Percentiles rank a stretch among this genome's conserved stretches.
These are phyloP conservation scores for Panthera uncia DNA, from an alignment of 2,113 vertebrate genomes.

Conservation along the genomic window DNA sequence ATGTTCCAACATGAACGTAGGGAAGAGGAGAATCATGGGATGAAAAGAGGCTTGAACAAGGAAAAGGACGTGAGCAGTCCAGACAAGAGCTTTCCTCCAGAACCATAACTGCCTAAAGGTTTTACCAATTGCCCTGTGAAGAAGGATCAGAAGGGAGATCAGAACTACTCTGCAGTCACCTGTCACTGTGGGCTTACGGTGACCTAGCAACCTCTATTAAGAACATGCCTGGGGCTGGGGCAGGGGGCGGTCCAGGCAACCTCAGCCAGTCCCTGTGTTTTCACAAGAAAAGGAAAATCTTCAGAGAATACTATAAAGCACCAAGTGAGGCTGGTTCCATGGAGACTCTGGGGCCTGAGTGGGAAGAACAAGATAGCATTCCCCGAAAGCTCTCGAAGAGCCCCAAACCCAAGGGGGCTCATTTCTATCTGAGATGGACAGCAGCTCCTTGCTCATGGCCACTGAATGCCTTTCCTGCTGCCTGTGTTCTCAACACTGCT, in stretches of 20 bases:
- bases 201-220: background rate
- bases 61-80: background rate
- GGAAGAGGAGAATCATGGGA: background rate
- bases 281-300: background rate
- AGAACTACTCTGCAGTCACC: background rate
- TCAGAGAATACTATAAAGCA: too few species aligned
- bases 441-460: background rate
- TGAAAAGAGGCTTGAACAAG: background rate
- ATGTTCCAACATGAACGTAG: background rate
- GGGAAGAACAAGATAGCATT: rapidly evolving
- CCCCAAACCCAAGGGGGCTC: background rate
- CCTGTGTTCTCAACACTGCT: background rate
- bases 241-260: background rate
- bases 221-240: background rate
- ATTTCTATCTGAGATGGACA: background rate
- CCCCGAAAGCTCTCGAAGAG: background rate
- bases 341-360: background rate
- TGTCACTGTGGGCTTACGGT: background rate
- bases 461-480: background rate
- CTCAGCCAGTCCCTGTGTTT: background rate
- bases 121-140: rapidly evolving
- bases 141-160: background rate
- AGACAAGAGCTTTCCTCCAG: background rate
- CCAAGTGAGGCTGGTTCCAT: background rate
- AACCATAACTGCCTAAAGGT: background rate